Percentiles rank a stretch among this genome's conserved stretches.
phyloP scores from a whole-genome alignment of 2,888 invertebrate species.

The Sarcophaga carnaria region DNA sequence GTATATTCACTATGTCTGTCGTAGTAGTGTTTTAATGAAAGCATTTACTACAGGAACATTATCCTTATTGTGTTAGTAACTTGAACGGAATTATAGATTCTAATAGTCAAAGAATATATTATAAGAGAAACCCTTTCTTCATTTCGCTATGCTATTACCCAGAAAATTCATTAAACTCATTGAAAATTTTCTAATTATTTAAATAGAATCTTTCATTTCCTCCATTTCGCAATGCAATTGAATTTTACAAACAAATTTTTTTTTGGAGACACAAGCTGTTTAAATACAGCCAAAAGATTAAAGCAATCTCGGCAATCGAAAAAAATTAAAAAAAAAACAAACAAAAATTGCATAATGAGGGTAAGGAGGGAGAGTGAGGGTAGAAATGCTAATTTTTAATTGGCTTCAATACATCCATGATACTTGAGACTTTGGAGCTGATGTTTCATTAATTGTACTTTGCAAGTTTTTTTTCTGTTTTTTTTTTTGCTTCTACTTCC shows the following conservation, averaged over 20 bases:
- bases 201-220: too few species aligned
- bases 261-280: conserved; percentile 41
- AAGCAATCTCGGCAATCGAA: conserved; percentile 6
- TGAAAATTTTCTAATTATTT: too few species aligned
- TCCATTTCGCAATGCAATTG: not conserved
- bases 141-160: too few species aligned
- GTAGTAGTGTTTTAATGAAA: too few species aligned
- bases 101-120: too few species aligned
- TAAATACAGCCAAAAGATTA: conserved; percentile 22
- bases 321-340: not conserved
- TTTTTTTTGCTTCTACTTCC: not conserved
- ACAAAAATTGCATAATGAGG: not conserved
- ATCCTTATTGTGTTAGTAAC: too few species aligned
- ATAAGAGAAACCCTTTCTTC: too few species aligned
- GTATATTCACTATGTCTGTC: too few species aligned
- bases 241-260: not conserved
- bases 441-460: conserved; percentile 56
- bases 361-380: too few species aligned
- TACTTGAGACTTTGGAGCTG: conserved; percentile 52
- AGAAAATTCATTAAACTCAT: too few species aligned
- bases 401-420: conserved; percentile 56
- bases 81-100: too few species aligned
- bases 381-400: conserved; percentile 46
- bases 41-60: too few species aligned
- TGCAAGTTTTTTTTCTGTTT: conserved; percentile 11